A percentile compares a stretch with the other conserved stretches of the same genome.
These are phyloP conservation scores for Vireo altiloquus DNA, from an alignment of 2,113 vertebrate genomes.

Conservation along the genomic window DNA sequence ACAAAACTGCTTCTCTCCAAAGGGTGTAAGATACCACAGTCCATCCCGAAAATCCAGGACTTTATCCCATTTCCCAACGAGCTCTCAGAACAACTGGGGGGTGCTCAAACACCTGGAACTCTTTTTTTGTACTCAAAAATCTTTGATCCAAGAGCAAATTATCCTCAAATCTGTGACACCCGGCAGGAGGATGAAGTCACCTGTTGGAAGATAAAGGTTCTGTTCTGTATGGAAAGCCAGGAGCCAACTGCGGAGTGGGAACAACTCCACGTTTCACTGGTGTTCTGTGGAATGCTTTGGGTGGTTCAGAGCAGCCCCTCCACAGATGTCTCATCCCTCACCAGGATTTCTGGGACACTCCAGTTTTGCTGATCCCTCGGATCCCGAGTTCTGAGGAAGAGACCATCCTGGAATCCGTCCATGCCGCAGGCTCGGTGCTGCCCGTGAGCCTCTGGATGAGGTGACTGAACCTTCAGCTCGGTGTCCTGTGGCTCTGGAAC, in stretches of 20 bases:
- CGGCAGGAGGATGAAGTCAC: fast-evolving
- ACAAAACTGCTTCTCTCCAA: background rate
- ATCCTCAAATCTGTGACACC: background rate
- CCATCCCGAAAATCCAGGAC: background rate
- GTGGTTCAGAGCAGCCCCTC: background rate
- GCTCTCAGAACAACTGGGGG: background rate
- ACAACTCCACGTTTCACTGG: background rate
- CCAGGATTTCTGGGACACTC: background rate
- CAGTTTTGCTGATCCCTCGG: background rate
- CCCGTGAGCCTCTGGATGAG: background rate
- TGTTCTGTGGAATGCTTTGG: background rate
- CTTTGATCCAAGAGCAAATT: background rate
- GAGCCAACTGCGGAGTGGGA: background rate
- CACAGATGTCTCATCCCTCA: background rate
- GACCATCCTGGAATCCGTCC: background rate
- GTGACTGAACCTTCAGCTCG: background rate
- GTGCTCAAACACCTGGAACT: background rate
- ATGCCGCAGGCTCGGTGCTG: background rate
- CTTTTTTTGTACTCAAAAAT: constrained; percentile 3
- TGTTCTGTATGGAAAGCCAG: background rate
- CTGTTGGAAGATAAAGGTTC: background rate
- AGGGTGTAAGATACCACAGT: background rate
- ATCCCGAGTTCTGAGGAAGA: background rate
- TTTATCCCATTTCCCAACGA: background rate
- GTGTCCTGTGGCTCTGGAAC: background rate